These are phyloP conservation scores for Cheilosia soror DNA, from an alignment of 2,888 invertebrate genomes.

Conservation along the genomic window DNA sequence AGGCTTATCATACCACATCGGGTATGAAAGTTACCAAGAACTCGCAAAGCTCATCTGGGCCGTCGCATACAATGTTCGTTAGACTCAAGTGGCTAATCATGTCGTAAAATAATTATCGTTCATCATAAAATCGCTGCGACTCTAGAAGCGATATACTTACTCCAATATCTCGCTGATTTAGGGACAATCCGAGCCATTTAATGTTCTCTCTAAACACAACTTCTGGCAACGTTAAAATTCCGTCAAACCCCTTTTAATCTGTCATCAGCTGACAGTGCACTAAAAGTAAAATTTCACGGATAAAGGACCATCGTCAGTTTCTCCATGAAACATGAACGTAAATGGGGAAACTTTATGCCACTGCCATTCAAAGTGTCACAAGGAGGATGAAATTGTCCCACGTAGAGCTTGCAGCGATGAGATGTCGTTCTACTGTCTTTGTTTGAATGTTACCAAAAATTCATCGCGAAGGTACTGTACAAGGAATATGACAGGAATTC, in stretches of 20 bases:
- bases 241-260: not conserved
- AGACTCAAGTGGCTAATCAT: slow-evolving; percentile 24
- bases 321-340: slow-evolving; percentile 1
- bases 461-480: not conserved
- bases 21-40: too few relatives aligned
- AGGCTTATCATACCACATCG: too few relatives aligned
- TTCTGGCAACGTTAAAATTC: slow-evolving; percentile 34
- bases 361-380: slow-evolving; percentile 47
- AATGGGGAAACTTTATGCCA: slow-evolving; percentile 39
- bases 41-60: not conserved
- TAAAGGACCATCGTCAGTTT: not conserved
- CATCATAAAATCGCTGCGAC: slow-evolving; percentile 8
- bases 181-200: not conserved
- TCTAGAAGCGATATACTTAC: not conserved
- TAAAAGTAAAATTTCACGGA: slow-evolving; percentile 37
- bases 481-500: not conserved
- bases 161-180: not conserved
- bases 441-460: not conserved
- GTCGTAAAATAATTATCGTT: slow-evolving; percentile 27
- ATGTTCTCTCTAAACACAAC: not conserved
- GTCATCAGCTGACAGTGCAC: slow-evolving; percentile 43
- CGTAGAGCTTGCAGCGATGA: not conserved
- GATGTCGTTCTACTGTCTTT: not conserved
- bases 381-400: slow-evolving; percentile 32
- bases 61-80: not conserved